Conservation (phyloP, 2,888 invertebrate genomes). For the Hofmannophila pseudospretella region DNA sequence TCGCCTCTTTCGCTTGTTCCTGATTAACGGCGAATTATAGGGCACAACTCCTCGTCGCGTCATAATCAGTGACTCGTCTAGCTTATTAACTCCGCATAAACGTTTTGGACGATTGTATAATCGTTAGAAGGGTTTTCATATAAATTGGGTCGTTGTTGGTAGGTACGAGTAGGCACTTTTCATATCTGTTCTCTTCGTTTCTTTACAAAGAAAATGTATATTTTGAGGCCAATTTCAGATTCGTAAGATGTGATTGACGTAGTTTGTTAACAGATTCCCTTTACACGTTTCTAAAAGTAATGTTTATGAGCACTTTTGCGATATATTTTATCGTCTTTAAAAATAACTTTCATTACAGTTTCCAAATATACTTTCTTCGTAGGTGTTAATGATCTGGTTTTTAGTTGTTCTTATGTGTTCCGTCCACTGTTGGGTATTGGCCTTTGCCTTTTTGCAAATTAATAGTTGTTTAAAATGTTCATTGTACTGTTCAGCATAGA, state of each 20-base stretch:
- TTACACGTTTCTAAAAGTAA: slow-evolving; percentile 31
- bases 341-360: slow-evolving; percentile 30
- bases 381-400: slow-evolving; percentile 10
- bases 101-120: no score
- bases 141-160: no score
- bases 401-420: no score
- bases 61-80: slow-evolving; percentile 57
- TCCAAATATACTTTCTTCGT: slow-evolving; percentile 17
- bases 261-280: slow-evolving; percentile 34
- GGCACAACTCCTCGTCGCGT: slow-evolving; percentile 56
- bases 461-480: no score
- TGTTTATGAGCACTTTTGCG: slow-evolving; percentile 32
- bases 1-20: slow-evolving; percentile 67
- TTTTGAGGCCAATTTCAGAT: slow-evolving; percentile 8
- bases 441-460: no score
- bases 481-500: no score
- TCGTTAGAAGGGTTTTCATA: no score
- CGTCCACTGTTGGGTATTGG: no score
- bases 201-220: no score
- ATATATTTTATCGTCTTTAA: slow-evolving; percentile 33
- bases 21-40: slow-evolving; percentile 75
- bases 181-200: no score
- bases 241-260: slow-evolving; percentile 27
- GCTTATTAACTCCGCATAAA: slow-evolving; percentile 48
- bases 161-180: slow-evolving; percentile 31